phyloP scores from a whole-genome alignment of 2,113 vertebrate genomes.

The Petromus typicus region DNA sequence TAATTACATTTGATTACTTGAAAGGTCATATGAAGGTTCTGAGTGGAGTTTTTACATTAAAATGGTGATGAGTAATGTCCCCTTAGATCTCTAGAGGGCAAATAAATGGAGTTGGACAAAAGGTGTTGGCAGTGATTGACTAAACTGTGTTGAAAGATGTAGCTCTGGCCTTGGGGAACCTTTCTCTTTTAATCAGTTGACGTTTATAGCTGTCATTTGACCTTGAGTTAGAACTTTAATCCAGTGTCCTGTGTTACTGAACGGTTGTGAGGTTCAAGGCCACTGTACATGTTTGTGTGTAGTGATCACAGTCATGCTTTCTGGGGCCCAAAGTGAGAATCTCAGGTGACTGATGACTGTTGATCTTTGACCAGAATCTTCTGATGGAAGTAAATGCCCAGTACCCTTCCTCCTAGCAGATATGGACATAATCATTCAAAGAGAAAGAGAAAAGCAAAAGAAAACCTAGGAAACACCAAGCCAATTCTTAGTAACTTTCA shows the following conservation, averaged over 20 bases:
- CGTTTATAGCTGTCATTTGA: background rate
- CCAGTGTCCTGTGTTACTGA: background rate
- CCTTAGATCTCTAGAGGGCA: constrained; percentile 14
- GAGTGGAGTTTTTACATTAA: constrained; percentile 58
- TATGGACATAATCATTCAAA: background rate
- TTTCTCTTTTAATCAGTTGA: background rate
- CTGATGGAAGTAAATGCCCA: background rate
- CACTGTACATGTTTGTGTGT: background rate
- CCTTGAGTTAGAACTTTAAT: background rate
- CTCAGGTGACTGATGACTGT: background rate
- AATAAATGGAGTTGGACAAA: constrained; percentile 40
- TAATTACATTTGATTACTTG: constrained; percentile 78
- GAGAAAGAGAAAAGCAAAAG: background rate
- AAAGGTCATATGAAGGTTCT: constrained; percentile 73
- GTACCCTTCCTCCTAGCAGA: background rate
- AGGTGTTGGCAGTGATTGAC: constrained; percentile 41
- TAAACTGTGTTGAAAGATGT: constrained; percentile 20
- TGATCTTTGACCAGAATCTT: background rate
- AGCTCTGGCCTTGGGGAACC: background rate
- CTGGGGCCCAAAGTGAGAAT: background rate
- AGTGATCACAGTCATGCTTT: background rate
- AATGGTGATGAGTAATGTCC: constrained; percentile 57
- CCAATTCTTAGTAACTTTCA: background rate
- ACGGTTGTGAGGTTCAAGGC: background rate
- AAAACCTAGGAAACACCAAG: background rate